Evolutionary conservation across 2,888 invertebrate genomes (phyloP).

Genomic region (Erynnis tages): DNA sequence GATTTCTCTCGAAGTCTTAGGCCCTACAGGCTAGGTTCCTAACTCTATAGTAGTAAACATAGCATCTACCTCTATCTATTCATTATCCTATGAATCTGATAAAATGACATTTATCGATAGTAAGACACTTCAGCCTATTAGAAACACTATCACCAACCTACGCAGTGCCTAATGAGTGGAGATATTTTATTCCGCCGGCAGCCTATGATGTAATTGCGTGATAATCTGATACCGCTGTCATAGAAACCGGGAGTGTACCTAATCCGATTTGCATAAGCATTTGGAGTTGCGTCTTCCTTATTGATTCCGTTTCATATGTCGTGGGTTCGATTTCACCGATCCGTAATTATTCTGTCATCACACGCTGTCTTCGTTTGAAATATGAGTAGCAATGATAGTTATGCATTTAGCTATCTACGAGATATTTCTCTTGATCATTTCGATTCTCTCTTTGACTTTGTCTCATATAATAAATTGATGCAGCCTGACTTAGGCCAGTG

Average conservation of each 20-base stretch:
- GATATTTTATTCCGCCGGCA: neutral
- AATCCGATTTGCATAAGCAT: conserved; percentile 20
- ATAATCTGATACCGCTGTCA: conserved; percentile 20
- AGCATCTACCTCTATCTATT: too few species aligned
- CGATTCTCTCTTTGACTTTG: too few species aligned
- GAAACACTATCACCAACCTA: neutral
- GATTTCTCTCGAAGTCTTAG: too few species aligned
- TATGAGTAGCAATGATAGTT: too few species aligned
- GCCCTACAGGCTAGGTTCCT: too few species aligned
- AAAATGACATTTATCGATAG: too few species aligned
- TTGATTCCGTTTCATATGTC: conserved; percentile 5
- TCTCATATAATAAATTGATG: too few species aligned
- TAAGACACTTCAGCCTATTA: neutral
- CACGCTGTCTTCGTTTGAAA: neutral
- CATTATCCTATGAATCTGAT: too few species aligned
- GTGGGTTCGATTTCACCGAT: conserved; percentile 12
- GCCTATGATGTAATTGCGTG: conserved; percentile 20
- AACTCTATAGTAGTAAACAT: too few species aligned
- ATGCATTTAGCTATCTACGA: too few species aligned
- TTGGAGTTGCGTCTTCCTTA: conserved; percentile 20
- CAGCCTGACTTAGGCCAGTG: too few species aligned
- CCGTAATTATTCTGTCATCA: conserved; percentile 8
- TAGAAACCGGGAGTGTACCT: conserved; percentile 16
- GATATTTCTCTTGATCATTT: too few species aligned
- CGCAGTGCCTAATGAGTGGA: neutral